Conservation (phyloP, 2,113 vertebrate species). For the Orthonyx spaldingii region DNA sequence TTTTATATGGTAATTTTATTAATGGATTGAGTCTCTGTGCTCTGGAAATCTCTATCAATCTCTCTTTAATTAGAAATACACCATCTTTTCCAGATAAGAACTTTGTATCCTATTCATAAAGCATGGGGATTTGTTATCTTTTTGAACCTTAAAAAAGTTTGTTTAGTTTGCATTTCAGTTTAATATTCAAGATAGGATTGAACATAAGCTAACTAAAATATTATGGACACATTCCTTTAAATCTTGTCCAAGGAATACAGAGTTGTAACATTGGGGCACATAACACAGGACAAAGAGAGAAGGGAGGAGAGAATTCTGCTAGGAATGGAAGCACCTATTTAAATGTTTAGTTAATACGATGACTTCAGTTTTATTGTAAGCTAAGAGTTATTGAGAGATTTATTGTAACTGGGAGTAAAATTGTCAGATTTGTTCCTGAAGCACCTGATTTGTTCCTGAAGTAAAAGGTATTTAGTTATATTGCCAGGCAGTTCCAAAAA, state of each 20-base stretch:
- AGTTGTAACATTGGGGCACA: not conserved
- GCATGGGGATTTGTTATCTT: not conserved
- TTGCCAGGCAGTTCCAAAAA: not conserved
- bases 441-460: not conserved
- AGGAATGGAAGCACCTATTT: not conserved
- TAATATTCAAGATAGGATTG: not conserved
- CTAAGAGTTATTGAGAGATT: not conserved
- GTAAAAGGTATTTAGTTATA: not conserved
- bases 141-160: not conserved
- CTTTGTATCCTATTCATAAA: not conserved
- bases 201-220: not conserved
- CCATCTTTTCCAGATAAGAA: not conserved
- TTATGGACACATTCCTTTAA: not conserved
- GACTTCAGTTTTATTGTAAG: not conserved
- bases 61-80: not conserved
- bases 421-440: not conserved
- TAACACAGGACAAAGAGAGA: not conserved
- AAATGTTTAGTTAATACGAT: not conserved
- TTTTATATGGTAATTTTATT: not conserved
- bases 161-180: not conserved
- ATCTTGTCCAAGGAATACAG: not conserved
- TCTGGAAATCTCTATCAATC: not conserved
- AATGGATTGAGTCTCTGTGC: not conserved
- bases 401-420: not conserved
- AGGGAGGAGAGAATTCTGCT: not conserved